Evolutionary conservation across 2,888 invertebrate species (phyloP), one percentile per base, ranked within the genome.

Genomic region (Ornithoptera priamus): DNA sequence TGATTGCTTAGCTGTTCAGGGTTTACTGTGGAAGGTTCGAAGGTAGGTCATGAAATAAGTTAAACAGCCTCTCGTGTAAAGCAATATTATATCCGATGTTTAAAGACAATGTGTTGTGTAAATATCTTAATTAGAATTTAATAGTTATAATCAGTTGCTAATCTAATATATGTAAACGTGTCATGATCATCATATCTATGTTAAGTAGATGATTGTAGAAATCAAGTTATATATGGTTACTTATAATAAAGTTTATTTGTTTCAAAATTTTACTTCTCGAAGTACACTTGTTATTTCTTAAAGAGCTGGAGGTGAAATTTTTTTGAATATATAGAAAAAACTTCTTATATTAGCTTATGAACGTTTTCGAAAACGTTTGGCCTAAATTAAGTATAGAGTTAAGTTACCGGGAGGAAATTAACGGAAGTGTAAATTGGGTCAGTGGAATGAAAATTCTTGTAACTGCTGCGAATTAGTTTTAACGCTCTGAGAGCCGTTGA

Each of bases 351-450:
- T 61, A 36, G 46, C 36, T 61, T 39, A 12, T 15, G 30, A 61
- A 39, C 12, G 15, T 42, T 50, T 58, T 46, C 22, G 12, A 30
- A 56, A 66, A 58, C 20, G 53, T 62, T 69, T 60, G 56, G 24
- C 39, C 46, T 50, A 53, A 67, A 66, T 59, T 46, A 62, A 62
- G 56, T 69, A n/a, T 58, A 15, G 20, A 63, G 30, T 63, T 39
- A 63, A 67, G 30, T 50, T 42, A 62, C 50, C 24, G 68, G 15
- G 59, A 56, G 62, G 46, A 70, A 70, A 70, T 70, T 62, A 70
- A 70, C 62, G 39, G 66, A 70, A 70, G 70, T 67, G 66, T 70
- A 63, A 70, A 70, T 67, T 70, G 59, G 66, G 62, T 67, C 70
- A 70, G 63, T 63, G 66, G 63, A 70, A 70, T 63, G 59, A 70